A percentile compares a stretch with the other conserved stretches of the same genome.
phyloP scores from a whole-genome alignment of 2,113 vertebrate species.

The Myiagra hebetior region DNA sequence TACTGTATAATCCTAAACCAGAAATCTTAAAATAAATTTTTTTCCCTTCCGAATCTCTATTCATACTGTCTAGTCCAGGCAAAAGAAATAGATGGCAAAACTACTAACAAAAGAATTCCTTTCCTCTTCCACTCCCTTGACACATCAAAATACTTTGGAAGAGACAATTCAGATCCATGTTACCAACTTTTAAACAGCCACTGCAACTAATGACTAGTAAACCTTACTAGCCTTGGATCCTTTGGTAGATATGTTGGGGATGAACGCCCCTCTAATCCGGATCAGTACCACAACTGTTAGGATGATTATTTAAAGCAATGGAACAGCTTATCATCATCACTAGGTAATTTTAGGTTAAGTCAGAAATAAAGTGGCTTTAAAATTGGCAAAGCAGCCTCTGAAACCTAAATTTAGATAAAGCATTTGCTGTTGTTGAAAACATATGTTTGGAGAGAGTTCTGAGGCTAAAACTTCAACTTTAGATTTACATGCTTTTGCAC shows the following conservation, averaged over 20 bases:
- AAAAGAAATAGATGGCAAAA: background rate
- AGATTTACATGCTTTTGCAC: background rate
- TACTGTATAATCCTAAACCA: background rate
- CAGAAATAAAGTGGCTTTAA: background rate
- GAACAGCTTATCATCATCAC: background rate
- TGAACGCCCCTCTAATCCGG: background rate
- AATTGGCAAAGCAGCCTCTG: background rate
- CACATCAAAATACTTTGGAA: background rate
- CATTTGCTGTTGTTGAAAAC: background rate
- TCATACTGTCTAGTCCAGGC: background rate
- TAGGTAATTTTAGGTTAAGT: background rate
- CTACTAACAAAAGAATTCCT: background rate
- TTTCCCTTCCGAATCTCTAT: background rate
- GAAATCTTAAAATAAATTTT: background rate
- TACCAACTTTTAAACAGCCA: background rate
- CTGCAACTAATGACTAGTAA: background rate
- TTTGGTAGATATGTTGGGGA: fast-evolving
- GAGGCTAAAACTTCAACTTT: background rate
- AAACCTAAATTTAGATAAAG: background rate
- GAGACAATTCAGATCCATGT: background rate
- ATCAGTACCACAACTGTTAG: background rate
- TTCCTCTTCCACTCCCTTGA: background rate
- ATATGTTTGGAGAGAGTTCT: background rate
- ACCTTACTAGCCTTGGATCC: background rate
- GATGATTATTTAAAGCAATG: background rate